Evolutionary conservation across 2,888 invertebrate species (phyloP).

Genomic region (Calephelis perditalis): DNA sequence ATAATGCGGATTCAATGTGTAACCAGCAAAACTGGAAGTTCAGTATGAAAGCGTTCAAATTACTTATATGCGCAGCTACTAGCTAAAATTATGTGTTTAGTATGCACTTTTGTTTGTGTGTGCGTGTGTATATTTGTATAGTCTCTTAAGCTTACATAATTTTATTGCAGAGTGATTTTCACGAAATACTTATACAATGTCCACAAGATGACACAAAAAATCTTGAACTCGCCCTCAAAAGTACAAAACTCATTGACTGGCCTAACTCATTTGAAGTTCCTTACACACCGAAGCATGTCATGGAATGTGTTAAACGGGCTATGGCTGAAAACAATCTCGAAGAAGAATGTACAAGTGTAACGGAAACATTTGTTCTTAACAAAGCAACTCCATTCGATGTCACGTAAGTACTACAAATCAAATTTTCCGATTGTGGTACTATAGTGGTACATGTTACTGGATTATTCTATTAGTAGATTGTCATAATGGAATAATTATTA

Average conservation of each 20-base stretch:
- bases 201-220: slow-evolving; percentile 39
- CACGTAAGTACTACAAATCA: slow-evolving; percentile 30
- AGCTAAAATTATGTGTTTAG: no score
- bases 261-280: slow-evolving; percentile 34
- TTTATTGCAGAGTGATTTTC: slow-evolving; percentile 38
- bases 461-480: no score
- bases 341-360: slow-evolving; percentile 24
- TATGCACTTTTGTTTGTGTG: no score
- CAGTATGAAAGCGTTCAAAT: no score
- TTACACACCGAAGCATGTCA: slow-evolving; percentile 35
- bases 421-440: no score
- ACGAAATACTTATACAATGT: slow-evolving; percentile 46
- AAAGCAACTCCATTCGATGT: slow-evolving; percentile 35
- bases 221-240: slow-evolving; percentile 41
- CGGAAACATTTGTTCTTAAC: slow-evolving; percentile 36
- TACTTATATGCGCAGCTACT: no score
- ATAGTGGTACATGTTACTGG: no score
- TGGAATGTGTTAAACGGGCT: slow-evolving; percentile 35
- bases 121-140: no score
- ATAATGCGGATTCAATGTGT: no score
- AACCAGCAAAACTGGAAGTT: no score
- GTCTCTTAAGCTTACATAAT: no score
- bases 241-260: slow-evolving; percentile 48
- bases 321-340: slow-evolving; percentile 29
- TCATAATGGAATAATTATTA: no score